Evolutionary conservation across 2,113 vertebrate genomes (phyloP), one percentile per base, ranked within the genome.

Genomic region (Neogale vison): DNA sequence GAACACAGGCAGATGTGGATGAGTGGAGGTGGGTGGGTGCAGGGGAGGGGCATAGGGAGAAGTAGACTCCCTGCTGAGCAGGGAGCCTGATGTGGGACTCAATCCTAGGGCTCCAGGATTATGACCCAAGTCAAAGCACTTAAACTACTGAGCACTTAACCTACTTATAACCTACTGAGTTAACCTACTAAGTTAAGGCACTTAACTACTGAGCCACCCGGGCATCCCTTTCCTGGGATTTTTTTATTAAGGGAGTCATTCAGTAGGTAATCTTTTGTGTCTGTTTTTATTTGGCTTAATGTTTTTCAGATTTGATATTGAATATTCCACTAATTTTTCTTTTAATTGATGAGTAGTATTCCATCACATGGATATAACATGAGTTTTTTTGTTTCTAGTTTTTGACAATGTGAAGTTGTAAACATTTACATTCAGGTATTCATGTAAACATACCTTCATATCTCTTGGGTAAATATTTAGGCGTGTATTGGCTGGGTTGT

Each of bases 301-400:
- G 42, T 80, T 95, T 97, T 47, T 80, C n/a, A 72, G 20, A 90
- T 93, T 42, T 59, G 31, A 45, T 86, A 21, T 34, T 88, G 92
- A 94, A 26, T 72, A 39, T 85, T 36, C 81, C n/a, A 67, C 9
- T 84, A 4, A 47, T 88, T 67, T 76, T 84, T 84, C 86, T 52
- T 92, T 80, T 92, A 95, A 79, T 39, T 79, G 14, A 13, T 86
- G 50, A 47, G 81, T 57, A 57, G 31, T 71, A 85, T 85, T 85
- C 26, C 15, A 42, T 92, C 71, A 61, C 77, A 50, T 82, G 55
- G 23, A n/a, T 81, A 14, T 84, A 31, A 88, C n/a, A 14, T 79
- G 74, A 83, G 50, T 52, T 52, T 74, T 18, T 95, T 96, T 76
- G 81, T 86, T 74, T 47, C 55, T 91, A 39, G 57, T 67, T 92